Base-by-base conservation (phyloP, 2,888 invertebrate genomes). In the Meiosimyza platycephala region DNA sequence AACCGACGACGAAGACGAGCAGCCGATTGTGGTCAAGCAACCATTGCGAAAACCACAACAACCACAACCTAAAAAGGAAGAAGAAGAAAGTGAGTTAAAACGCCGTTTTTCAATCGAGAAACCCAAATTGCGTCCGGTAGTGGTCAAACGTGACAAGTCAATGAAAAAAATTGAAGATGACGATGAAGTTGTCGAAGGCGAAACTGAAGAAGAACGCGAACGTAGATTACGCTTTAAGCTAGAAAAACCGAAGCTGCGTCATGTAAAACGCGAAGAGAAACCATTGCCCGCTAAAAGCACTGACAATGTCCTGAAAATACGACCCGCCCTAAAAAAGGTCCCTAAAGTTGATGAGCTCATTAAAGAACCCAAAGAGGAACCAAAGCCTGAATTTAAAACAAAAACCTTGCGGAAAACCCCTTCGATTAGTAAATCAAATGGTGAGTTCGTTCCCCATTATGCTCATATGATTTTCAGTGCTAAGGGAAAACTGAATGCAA, bases 251-350 rank as follows among this genome's bases (percentile, higher is more conserved):
- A 85, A 86, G 76, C 71, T 87, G 72, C 80, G 86, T 67, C 86
- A 86, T 73, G 86, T 86, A 12, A 85, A 86, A 73, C 84, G 85
- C 76, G 86, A 86, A 79, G 85, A 86, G 76, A 86, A 86, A 71
- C 83, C 84, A 5, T 77, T 85, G 70, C 84, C 84, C 55, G 82
- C 82, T 75, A 86, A 86, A 73, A 85, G 86, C 77, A 81, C 80
- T 54, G 86, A 87, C 60, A 83, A 87, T 73, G 74, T 85, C 71
- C 77, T 83, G 64, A 87, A 87, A 80, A 81, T 86, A 54, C 81
- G 86, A 4, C 87, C 87, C 22, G 85, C 82, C 47, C 81, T 87
- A 68, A 85, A 85, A 79, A 87, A 86, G 80, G 84, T 86, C 76
- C 82, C 85, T 76, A 86, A 85, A 80, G 79, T 87, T 64, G 87